Percentiles rank a stretch among this genome's conserved stretches.
Evolutionary conservation across 2,888 invertebrate species (phyloP).

Genomic region (Dynastes maya): DNA sequence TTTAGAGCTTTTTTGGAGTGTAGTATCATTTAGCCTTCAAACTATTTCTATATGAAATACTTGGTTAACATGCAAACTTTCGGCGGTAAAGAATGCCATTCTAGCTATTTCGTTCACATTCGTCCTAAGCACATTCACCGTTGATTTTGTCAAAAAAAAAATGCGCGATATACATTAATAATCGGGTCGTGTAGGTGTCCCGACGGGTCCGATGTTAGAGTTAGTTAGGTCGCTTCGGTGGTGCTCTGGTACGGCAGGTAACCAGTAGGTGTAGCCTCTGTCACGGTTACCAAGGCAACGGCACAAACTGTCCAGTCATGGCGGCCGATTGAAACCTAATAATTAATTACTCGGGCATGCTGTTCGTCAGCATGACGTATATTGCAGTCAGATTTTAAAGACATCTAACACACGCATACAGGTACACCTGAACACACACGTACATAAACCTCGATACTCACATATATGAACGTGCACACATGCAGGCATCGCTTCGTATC

Average conservation of each 20-base stretch:
- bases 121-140: not conserved
- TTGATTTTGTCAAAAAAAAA: not conserved
- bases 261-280: slow-evolving; percentile 66
- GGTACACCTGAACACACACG: not conserved
- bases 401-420: slow-evolving; percentile 47
- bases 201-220: slow-evolving; percentile 51
- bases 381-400: slow-evolving; percentile 58
- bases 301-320: slow-evolving; percentile 65
- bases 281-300: slow-evolving; percentile 66
- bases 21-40: too few species aligned
- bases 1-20: too few species aligned
- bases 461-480: slow-evolving; percentile 7
- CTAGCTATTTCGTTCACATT: not conserved
- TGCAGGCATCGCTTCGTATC: slow-evolving; percentile 6
- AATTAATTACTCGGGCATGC: slow-evolving; percentile 67
- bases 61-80: too few species aligned
- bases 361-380: slow-evolving; percentile 62
- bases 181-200: slow-evolving; percentile 59
- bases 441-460: slow-evolving; percentile 28
- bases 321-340: slow-evolving; percentile 69
- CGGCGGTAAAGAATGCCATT: too few species aligned
- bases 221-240: slow-evolving; percentile 41
- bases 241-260: slow-evolving; percentile 62
- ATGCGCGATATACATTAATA: slow-evolving; percentile 58
- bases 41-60: too few species aligned